Conservation (phyloP, 2,888 invertebrate genomes). For the Eilema depressum region DNA sequence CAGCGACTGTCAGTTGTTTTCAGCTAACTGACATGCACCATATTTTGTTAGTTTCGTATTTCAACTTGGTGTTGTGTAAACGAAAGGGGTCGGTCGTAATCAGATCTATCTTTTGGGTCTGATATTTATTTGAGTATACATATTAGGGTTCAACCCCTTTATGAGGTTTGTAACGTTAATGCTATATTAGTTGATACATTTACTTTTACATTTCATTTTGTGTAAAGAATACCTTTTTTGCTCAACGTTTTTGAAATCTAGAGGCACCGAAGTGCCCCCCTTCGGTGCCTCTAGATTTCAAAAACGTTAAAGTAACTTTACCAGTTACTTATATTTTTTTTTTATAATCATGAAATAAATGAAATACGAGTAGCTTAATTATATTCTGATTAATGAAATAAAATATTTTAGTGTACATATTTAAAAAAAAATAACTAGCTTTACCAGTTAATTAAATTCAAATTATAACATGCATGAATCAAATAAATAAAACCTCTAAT, state of each 20-base stretch:
- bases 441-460: not conserved
- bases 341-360: not conserved
- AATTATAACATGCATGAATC: not conserved
- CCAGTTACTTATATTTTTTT: too few relatives aligned
- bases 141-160: not conserved
- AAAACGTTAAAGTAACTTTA: not conserved
- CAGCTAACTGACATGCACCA: conserved; percentile 24
- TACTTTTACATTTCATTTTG: not conserved
- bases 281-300: too few relatives aligned
- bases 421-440: too few relatives aligned
- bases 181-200: not conserved
- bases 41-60: conserved; percentile 23
- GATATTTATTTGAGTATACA: conserved; percentile 30
- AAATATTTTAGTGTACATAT: too few relatives aligned
- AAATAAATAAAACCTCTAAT: not conserved
- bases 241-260: too few relatives aligned
- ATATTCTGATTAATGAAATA: too few relatives aligned
- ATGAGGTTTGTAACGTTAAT: not conserved
- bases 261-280: too few relatives aligned
- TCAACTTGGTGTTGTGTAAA: conserved; percentile 14
- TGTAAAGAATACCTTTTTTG: not conserved
- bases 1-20: conserved; percentile 60
- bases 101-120: conserved; percentile 15
- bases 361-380: too few relatives aligned
- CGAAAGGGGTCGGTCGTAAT: not conserved